Conservation (phyloP, 2,797 vertebrate genomes). For the Myotis vivesi region DNA sequence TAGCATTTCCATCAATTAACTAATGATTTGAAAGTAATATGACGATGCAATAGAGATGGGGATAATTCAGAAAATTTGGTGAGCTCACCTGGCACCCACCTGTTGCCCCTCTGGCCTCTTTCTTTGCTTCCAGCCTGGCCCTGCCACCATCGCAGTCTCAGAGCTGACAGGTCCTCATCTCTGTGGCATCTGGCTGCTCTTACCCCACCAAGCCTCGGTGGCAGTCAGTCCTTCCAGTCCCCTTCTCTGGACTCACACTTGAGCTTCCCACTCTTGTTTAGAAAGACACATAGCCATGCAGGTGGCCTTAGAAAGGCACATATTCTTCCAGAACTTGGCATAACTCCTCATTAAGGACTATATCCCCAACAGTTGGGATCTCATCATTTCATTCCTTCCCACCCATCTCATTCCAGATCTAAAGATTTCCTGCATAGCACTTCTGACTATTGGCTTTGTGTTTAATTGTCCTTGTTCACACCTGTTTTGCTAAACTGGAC, state of each 20-base stretch:
- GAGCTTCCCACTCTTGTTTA: background rate
- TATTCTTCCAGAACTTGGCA: background rate
- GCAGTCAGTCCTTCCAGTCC: background rate
- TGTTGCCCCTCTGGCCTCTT: background rate
- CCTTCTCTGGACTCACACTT: background rate
- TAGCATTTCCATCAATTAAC: background rate
- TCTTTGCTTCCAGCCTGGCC: background rate
- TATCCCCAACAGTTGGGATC: background rate
- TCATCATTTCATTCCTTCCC: background rate
- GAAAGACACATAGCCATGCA: background rate
- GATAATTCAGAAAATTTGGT: background rate
- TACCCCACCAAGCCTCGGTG: background rate
- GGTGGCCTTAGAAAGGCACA: background rate
- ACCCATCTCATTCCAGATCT: background rate
- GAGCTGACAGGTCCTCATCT: background rate
- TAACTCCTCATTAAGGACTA: background rate
- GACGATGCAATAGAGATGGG: background rate
- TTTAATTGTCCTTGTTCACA: background rate
- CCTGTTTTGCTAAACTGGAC: background rate
- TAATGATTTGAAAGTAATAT: background rate
- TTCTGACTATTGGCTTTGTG: background rate
- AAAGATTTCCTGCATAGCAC: background rate
- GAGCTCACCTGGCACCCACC: background rate
- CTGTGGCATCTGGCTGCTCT: background rate
- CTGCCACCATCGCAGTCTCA: fast-evolving